These are phyloP conservation scores for Willowsia nigromaculata DNA, from an alignment of 2,888 invertebrate genomes.

Conservation along the genomic window DNA sequence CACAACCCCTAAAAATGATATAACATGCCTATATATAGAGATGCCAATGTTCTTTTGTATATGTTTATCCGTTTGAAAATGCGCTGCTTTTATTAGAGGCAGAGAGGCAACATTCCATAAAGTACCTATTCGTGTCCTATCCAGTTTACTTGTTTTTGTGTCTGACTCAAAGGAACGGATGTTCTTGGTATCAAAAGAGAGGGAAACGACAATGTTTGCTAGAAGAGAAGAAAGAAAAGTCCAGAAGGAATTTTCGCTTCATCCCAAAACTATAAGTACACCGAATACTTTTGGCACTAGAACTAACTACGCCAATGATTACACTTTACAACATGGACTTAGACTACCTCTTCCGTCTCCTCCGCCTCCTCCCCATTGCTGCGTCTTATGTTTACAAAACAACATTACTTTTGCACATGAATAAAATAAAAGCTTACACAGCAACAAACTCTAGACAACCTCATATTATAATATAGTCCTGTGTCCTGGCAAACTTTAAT, in stretches of 20 bases:
- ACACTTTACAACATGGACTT: not conserved
- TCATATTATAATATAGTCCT: not conserved
- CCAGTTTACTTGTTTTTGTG: not conserved
- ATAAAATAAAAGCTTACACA: not conserved
- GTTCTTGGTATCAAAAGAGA: not conserved
- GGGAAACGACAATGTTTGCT: not conserved
- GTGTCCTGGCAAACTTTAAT: not conserved
- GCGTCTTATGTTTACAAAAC: not conserved
- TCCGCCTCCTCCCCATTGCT: not conserved
- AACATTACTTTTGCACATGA: not conserved
- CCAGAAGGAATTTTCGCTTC: not conserved
- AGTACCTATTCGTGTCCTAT: not conserved
- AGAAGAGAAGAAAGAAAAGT: not conserved
- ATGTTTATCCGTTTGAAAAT: not conserved
- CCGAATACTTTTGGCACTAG: not conserved
- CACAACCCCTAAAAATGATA: no score
- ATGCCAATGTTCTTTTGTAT: no score
- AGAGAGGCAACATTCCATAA: not conserved
- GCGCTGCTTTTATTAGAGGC: no score
- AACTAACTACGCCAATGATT: not conserved
- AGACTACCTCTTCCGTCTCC: not conserved
- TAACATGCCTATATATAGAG: no score
- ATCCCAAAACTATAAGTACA: not conserved
- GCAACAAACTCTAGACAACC: not conserved
- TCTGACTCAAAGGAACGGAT: not conserved